Evolutionary conservation across 2,888 invertebrate genomes (phyloP), one percentile per base, ranked within the genome.

Genomic region (Crepidodera aurea): DNA sequence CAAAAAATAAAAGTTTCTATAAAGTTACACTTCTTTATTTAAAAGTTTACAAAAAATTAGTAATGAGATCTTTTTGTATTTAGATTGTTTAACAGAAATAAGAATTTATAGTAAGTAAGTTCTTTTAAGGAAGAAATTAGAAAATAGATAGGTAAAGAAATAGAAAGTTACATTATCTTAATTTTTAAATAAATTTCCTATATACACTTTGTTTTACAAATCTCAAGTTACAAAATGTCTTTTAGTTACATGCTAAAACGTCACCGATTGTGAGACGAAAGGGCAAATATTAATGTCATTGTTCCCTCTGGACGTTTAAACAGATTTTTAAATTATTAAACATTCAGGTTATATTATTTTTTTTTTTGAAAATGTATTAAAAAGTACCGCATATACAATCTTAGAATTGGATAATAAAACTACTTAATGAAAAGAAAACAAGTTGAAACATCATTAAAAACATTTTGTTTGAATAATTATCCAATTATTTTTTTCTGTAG

Each of bases 141-240:
- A 42, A 46, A 34, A 19, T 46, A 32, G 18, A 55, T 34, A 55
- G 48, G 13, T 16, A 48, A 46, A 25, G 13, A n/a, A 46, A 25
- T 25, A 16, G 48, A 48, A 22, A 48, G 18, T 34, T 13, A 48
- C 27, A 15, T 18, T n/a, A 22, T 44, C 42, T n/a, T 25, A 22
- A 44, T 22, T 10, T 8, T 46, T 27, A 48, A 48, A 48, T 16
- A 66, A 64, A 61, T 63, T 62, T 51, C 62, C 69, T 73, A 71
- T 73, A 68, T 73, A 72, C 72, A 73, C 60, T 60, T 66, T 69
- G 62, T 60, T 73, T 71, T 71, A 73, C 68, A 70, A 73, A 72
- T 72, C 58, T 68, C 55, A 65, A 69, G 62, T 71, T 71, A 71
- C 66, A 73, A 71, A 72, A 71, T 72, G 71, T 71, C 70, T 73